Percentiles rank a stretch among this genome's conserved stretches.
Evolutionary conservation across 1,140 invertebrate genomes (phyloP).

Genomic region (Trissolcus basalis): DNA sequence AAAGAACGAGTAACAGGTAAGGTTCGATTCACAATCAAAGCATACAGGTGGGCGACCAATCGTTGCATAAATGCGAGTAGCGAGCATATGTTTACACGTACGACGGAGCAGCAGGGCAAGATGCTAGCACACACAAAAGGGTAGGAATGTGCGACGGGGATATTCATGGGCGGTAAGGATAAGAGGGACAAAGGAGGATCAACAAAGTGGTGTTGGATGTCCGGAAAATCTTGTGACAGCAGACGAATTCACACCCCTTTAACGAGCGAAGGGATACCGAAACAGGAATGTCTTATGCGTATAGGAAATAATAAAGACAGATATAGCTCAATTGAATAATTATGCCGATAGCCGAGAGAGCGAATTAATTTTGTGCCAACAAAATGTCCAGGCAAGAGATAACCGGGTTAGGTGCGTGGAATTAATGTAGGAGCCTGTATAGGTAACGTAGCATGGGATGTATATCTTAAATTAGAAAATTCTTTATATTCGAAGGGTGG

Average conservation of each 20-base stretch:
- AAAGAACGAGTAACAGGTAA: conserved; percentile 74
- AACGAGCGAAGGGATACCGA: conserved; percentile 37
- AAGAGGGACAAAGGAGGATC: conserved; percentile 48
- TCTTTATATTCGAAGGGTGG: conserved; percentile 26
- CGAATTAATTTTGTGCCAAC: background rate
- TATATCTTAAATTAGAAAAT: conserved; percentile 36
- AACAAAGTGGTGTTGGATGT: conserved; percentile 47
- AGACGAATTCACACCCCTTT: conserved; percentile 54
- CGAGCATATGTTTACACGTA: conserved; percentile 64
- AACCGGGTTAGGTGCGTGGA: background rate
- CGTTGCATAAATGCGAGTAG: conserved; percentile 54
- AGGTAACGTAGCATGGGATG: background rate
- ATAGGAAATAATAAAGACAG: conserved; percentile 13
- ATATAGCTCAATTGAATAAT: conserved; percentile 17
- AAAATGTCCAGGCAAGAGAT: background rate
- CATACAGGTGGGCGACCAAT: conserved; percentile 75
- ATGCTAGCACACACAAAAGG: conserved; percentile 36
- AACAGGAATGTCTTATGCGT: conserved; percentile 21
- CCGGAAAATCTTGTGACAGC: conserved; percentile 64
- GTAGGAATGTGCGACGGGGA: conserved; percentile 45
- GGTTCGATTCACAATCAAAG: conserved; percentile 73
- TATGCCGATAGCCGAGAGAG: background rate
- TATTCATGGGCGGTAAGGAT: conserved; percentile 50
- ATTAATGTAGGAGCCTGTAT: conserved; percentile 1
- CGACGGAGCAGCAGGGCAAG: conserved; percentile 41